phyloP scores from a whole-genome alignment of 2,797 vertebrate genomes.

The Gymnothorax reevesii region DNA sequence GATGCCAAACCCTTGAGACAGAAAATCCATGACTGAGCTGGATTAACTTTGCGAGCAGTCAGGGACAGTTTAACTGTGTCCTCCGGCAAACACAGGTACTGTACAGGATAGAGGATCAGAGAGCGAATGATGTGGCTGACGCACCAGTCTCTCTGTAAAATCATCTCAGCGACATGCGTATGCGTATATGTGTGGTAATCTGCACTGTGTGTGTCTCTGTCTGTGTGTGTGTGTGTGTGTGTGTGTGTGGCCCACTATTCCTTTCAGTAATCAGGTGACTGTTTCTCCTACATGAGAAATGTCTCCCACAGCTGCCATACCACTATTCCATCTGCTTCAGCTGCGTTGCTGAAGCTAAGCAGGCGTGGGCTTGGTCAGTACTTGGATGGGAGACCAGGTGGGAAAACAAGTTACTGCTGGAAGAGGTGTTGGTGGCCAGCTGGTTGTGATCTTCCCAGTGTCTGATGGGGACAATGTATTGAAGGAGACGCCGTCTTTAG shows the following conservation, averaged over 20 bases:
- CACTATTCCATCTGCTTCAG: no score
- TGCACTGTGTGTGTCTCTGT: neutral
- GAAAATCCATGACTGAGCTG: neutral
- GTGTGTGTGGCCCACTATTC: neutral
- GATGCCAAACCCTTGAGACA: neutral
- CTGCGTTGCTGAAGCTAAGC: no score
- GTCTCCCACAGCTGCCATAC: no score
- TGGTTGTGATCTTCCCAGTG: no score
- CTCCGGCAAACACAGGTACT: neutral
- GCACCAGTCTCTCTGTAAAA: neutral
- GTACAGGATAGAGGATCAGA: neutral
- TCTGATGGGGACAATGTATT: no score
- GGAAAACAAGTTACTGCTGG: no score
- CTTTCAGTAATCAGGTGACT: no score
- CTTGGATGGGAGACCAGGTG: no score
- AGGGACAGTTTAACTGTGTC: neutral
- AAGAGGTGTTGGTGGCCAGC: no score
- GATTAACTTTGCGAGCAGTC: neutral
- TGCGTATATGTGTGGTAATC: slow-evolving; percentile 12
- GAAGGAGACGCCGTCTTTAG: no score
- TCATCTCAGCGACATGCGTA: neutral
- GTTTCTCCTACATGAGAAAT: no score
- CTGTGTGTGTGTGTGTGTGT: neutral
- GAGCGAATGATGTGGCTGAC: neutral
- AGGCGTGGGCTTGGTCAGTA: no score